Evolutionary conservation across 1,140 invertebrate genomes (phyloP).

Genomic region (Brachionus rotundiformis): DNA sequence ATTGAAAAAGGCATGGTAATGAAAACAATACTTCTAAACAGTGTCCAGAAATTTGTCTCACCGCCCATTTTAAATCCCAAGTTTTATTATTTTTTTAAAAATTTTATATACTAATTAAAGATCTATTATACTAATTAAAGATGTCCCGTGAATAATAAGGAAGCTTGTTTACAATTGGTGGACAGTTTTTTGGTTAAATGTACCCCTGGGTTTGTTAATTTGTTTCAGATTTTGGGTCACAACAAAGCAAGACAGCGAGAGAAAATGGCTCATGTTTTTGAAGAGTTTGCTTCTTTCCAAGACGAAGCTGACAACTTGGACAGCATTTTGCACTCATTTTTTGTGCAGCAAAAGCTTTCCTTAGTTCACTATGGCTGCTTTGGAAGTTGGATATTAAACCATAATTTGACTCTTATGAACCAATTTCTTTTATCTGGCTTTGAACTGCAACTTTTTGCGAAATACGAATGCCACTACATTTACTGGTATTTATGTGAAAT

Average conservation of each 20-base stretch:
- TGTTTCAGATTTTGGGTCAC: slow-evolving; percentile 88
- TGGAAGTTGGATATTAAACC: slow-evolving; percentile 91
- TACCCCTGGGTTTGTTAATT: slow-evolving; percentile 78
- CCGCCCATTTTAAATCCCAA: slow-evolving; percentile 37
- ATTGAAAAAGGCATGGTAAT: slow-evolving; percentile 15
- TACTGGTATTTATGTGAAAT: slow-evolving; percentile 96
- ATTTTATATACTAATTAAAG: neutral
- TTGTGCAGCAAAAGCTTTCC: slow-evolving; percentile 71
- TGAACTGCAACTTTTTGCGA: slow-evolving; percentile 88
- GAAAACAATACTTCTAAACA: slow-evolving; percentile 31
- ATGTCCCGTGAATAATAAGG: slow-evolving; percentile 59
- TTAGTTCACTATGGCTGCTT: slow-evolving; percentile 81
- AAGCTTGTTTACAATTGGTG: slow-evolving; percentile 77
- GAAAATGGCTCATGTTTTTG: slow-evolving; percentile 82
- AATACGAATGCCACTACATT: slow-evolving; percentile 94
- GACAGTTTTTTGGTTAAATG: slow-evolving; percentile 85
- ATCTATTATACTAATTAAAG: slow-evolving; percentile 54
- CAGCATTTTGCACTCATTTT: slow-evolving; percentile 74
- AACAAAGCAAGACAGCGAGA: slow-evolving; percentile 90
- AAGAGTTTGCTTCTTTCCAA: slow-evolving; percentile 85
- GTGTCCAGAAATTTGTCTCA: slow-evolving; percentile 14
- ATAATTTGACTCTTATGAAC: slow-evolving; percentile 92
- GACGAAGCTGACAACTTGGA: slow-evolving; percentile 92
- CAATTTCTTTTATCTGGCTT: slow-evolving; percentile 90
- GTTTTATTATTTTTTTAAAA: neutral